These are phyloP conservation scores for human (Homo sapiens) DNA, from an alignment of 2,113 vertebrate species.

Conservation along the genomic window DNA sequence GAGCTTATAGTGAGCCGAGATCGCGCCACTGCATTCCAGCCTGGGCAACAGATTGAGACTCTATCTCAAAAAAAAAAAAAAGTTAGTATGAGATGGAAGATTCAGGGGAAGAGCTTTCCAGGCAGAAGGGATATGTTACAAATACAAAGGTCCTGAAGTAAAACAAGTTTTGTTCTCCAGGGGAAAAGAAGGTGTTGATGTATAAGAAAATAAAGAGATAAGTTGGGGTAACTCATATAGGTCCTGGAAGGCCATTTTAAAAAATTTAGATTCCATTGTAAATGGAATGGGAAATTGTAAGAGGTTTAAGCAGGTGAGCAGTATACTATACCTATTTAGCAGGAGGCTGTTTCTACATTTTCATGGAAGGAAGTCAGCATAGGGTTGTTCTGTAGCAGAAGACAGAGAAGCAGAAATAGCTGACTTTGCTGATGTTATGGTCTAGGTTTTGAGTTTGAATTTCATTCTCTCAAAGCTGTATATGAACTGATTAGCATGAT, in stretches of 20 bases:
- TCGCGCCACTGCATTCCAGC: too few species aligned
- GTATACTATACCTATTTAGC: neutral
- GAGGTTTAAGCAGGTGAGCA: neutral
- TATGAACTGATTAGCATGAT: neutral
- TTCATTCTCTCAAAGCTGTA: neutral
- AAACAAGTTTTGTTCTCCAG: neutral
- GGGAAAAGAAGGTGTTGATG: neutral
- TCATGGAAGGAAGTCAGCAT: neutral
- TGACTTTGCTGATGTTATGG: neutral
- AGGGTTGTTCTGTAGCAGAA: neutral
- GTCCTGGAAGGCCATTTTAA: fast-evolving
- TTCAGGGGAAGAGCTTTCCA: neutral
- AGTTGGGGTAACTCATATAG: fast-evolving
- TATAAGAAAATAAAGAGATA: neutral
- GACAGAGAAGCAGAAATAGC: neutral
- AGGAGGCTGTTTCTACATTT: neutral
- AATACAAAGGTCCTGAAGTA: too few species aligned
- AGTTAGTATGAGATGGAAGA: neutral
- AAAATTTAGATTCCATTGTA: neutral
- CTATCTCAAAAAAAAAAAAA: too few species aligned
- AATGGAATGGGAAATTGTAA: neutral
- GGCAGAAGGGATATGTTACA: fast-evolving
- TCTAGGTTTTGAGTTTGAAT: neutral
- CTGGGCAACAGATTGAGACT: too few species aligned
- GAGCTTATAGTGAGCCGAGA: too few species aligned